Percentiles rank a stretch among this genome's conserved stretches.
Evolutionary conservation across 2,797 vertebrate species (phyloP).

Genomic region (Argentina silus): DNA sequence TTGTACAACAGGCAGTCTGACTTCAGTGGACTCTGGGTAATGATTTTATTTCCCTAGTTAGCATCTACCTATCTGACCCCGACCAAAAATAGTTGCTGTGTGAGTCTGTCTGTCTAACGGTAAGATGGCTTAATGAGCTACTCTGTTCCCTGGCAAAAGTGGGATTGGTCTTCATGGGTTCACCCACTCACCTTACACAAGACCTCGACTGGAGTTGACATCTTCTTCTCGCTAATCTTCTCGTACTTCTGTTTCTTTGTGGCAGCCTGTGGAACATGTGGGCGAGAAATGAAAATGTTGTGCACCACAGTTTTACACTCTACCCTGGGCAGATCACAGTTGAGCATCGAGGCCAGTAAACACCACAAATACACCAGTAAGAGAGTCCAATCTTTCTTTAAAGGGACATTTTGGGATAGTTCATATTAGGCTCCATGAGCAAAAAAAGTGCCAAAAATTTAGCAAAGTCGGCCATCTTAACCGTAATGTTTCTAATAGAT

Average conservation of each 20-base stretch:
- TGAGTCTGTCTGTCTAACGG: not conserved
- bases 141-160: not conserved
- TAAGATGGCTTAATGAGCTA: not conserved
- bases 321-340: not conserved
- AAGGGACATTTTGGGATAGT: no score
- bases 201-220: slow-evolving; percentile 99
- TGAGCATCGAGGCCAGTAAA: not conserved
- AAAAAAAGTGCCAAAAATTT: no score
- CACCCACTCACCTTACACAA: slow-evolving; percentile 93
- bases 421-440: no score
- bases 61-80: not conserved
- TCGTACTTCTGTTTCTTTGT: slow-evolving; percentile 99
- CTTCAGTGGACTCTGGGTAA: not conserved
- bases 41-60: not conserved
- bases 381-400: no score
- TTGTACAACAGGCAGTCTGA: not conserved
- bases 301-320: slow-evolving; percentile 58
- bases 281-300: slow-evolving; percentile 70
- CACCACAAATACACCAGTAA: not conserved
- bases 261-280: slow-evolving; percentile 88
- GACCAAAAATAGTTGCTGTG: not conserved
- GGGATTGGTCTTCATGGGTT: not conserved
- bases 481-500: no score
- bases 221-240: slow-evolving; percentile 99
- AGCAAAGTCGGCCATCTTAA: no score